Conservation (phyloP, 2,113 vertebrate genomes). For the Eudyptes chrysolophus region DNA sequence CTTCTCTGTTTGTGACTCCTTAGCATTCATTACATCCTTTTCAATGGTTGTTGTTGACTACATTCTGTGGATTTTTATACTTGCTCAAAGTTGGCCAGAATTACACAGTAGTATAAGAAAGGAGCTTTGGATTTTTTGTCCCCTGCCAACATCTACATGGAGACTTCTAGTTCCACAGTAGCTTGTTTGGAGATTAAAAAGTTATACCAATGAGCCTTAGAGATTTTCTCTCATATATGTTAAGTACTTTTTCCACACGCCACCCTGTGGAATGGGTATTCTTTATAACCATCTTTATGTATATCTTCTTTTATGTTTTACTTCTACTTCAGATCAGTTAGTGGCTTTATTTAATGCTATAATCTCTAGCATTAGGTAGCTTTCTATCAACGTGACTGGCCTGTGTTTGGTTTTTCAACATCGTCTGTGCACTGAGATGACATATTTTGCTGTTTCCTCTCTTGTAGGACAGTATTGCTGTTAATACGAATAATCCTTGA, state of each 20-base stretch:
- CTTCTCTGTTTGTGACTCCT: background rate
- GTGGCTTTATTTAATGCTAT: background rate
- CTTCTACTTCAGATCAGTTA: background rate
- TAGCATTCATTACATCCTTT: background rate
- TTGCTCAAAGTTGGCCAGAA: background rate
- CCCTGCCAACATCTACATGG: background rate
- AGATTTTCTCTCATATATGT: background rate
- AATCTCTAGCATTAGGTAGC: background rate
- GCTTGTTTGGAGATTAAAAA: background rate
- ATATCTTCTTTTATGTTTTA: background rate
- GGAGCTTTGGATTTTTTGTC: background rate
- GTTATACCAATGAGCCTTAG: background rate
- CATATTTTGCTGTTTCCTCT: conserved; percentile 1
- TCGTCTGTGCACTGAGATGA: background rate
- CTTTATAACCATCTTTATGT: background rate
- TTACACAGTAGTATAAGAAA: background rate
- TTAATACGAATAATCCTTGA: conserved; percentile 97
- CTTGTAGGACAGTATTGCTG: conserved; percentile 91
- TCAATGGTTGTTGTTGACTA: background rate
- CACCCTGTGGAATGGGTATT: background rate
- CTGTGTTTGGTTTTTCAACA: background rate
- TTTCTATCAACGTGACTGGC: background rate
- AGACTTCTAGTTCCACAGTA: background rate
- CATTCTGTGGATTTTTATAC: background rate
- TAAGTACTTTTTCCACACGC: background rate